Evolutionary conservation across 1,140 invertebrate species (phyloP), one percentile per base, ranked within the genome.

Genomic region (Euwallacea similis): DNA sequence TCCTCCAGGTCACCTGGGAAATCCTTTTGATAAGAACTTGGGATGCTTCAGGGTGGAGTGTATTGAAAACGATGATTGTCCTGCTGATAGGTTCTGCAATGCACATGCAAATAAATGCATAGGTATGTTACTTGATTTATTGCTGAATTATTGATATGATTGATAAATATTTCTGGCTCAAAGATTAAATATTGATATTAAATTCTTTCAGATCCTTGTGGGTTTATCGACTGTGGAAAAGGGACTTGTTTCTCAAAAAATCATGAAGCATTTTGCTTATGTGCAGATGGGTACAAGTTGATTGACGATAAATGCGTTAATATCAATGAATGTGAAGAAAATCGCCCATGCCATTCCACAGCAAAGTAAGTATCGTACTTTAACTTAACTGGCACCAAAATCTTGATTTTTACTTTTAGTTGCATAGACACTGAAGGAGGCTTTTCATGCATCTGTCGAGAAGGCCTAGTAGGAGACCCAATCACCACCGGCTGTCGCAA

Each of bases 41-140:
- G 91, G 91, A 8, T 93, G 92, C 75, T 93, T 93, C 81, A 90
- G 90, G 84, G 92, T 93, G 2, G 93, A 95, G 83, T 96, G 93
- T 80, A 82, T 91, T 0, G 85, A 86, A 7, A 87, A 92, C 81
- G 86, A 86, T 43, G 92, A 95, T 63, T 96, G 94, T 79, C 81
- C 89, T 2, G 80, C 76, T 10, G 90, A 93, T 73, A 91, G 90
- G 81, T 87, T 87, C 66, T 95, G 94, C 77, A 89, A 93, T 77
- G 75, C 78, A 7, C 85, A 88, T 74, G 87, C 83, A 13, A 92
- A 94, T 79, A 93, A 92, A 81, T 95, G 93, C 80, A 83, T 88
- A 76, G 90, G 89, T 90, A 83, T 84, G 63, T 33, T 33, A 33
- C 4, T 2, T 4, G 56, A 44, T n/a, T 56, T 55, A 15, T 16